Percentiles rank a stretch among this genome's conserved stretches.
Evolutionary conservation across 2,888 invertebrate genomes (phyloP).

Genomic region (Drosophila formosana): DNA sequence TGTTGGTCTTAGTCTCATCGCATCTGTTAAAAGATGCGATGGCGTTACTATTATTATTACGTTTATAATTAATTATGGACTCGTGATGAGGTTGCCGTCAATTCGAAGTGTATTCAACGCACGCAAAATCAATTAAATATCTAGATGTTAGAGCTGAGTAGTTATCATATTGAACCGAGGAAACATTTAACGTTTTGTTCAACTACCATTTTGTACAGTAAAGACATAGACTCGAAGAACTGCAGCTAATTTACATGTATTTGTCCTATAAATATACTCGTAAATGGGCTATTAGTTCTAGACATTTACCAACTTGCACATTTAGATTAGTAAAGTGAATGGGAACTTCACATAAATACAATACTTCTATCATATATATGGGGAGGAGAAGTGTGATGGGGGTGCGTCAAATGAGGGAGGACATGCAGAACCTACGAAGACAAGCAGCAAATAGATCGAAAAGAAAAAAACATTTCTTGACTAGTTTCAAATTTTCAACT

Average conservation of each 20-base stretch:
- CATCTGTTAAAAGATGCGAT: constrained; percentile 32
- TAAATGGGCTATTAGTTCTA: constrained; percentile 45
- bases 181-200: constrained; percentile 11
- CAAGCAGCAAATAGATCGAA: constrained; percentile 13
- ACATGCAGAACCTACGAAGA: constrained; percentile 12
- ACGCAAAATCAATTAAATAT: not conserved
- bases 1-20: constrained; percentile 59
- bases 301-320: constrained; percentile 58
- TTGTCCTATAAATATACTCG: constrained; percentile 21
- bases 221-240: constrained; percentile 37
- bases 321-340: constrained; percentile 44
- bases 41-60: constrained; percentile 7
- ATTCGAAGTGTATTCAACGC: constrained; percentile 1
- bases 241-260: constrained; percentile 44
- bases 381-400: not conserved
- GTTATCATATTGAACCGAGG: constrained; percentile 16
- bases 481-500: constrained; percentile 19
- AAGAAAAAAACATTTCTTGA: not conserved
- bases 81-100: constrained; percentile 25
- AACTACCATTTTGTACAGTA: constrained; percentile 20
- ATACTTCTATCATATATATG: constrained; percentile 2
- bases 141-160: constrained; percentile 9
- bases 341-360: constrained; percentile 28
- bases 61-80: constrained; percentile 40
- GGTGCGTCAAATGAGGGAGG: not conserved